phyloP scores from a whole-genome alignment of 2,888 invertebrate genomes.

The Clivina fossor region DNA sequence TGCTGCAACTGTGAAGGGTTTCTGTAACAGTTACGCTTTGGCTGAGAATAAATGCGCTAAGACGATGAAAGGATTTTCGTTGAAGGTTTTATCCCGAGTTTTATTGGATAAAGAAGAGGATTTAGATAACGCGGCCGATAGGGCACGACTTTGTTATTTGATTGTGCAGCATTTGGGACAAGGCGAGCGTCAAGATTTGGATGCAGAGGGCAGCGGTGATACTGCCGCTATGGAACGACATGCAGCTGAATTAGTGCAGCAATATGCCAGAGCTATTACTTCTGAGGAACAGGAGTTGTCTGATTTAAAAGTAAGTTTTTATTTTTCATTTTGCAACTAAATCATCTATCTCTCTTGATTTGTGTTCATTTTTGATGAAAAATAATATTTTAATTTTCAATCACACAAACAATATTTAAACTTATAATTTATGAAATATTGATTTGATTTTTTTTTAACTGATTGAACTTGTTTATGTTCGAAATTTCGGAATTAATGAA shows the following conservation, averaged over 20 bases:
- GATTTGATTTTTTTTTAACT: no score
- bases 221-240: constrained; percentile 52
- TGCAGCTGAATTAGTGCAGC: constrained; percentile 65
- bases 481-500: no score
- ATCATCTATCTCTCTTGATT: background rate
- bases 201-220: constrained; percentile 56
- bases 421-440: background rate
- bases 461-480: no score
- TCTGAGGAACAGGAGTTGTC: constrained; percentile 70
- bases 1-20: constrained; percentile 69
- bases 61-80: constrained; percentile 64
- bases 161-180: constrained; percentile 71
- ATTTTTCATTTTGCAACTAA: background rate
- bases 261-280: constrained; percentile 66
- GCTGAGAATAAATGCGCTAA: constrained; percentile 68
- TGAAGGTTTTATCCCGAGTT: constrained; percentile 64
- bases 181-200: constrained; percentile 57
- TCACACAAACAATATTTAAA: background rate
- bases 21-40: constrained; percentile 70
- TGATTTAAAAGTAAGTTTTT: constrained; percentile 58
- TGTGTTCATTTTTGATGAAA: background rate
- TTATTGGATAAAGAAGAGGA: constrained; percentile 59
- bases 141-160: constrained; percentile 71
- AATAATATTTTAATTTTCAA: background rate
- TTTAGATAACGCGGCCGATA: constrained; percentile 60